Evolutionary conservation across 2,888 invertebrate genomes (phyloP), one percentile per base, ranked within the genome.

Genomic region (Saturnia pavonia): DNA sequence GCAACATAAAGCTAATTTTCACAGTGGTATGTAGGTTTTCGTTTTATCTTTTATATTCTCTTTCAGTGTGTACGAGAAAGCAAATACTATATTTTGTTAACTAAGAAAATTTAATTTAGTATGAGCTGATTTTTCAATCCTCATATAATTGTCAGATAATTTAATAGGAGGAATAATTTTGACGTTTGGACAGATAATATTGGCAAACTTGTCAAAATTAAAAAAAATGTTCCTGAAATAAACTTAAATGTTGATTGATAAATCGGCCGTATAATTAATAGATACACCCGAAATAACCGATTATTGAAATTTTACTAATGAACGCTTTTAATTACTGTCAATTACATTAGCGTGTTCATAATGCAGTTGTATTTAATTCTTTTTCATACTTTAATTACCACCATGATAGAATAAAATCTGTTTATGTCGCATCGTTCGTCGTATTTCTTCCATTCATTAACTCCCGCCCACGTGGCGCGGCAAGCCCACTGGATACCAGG

Each of bases 391-490:
- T 60, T 60, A 60, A 60, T 60, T 16, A 60, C 27, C 57, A 27
- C 14, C 14, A 4, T 14, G 27, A 27, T 2, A 60, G 68, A 74
- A 70, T 74, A 76, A 75, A 75, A 76, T 74, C 69, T 69, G 74
- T 75, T 75, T 73, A 69, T 68, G 16, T 40, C 22, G 51, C 27
- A n/a, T 67, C 4, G 57, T 60, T 6, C 57, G 16, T 22, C 19
- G 22, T 60, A 0, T 60, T 60, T 60, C 72, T 60, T 60, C 72
- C 73, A 73, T 76, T 74, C 70, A 74, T 76, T 75, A 76, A 72
- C 68, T 63, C 27, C 71, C 71, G 69, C 74, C 74, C 69, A 73
- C 74, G 69, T 67, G 43, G 48, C 67, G 67, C 40, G 16, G 51
- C 40, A 25, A 71, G 65, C 51, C 40, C 34, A 34, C 25, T 42